Percentiles rank a stretch among this genome's conserved stretches.
Evolutionary conservation across 2,797 vertebrate species (phyloP).

Genomic region (Pseudomugil gertrudae): DNA sequence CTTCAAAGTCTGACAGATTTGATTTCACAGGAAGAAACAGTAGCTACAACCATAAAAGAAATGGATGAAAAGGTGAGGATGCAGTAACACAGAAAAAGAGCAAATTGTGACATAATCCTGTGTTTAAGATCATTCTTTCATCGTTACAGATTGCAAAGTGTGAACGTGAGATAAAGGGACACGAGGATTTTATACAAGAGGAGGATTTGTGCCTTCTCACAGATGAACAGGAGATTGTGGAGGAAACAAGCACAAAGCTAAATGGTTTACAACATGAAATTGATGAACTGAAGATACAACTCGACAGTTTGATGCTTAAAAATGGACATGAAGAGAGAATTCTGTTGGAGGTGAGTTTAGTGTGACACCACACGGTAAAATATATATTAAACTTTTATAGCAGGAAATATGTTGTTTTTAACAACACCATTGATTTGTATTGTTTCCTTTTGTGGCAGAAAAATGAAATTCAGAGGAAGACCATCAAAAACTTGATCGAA

Average conservation of each 20-base stretch:
- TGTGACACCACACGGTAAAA: not conserved
- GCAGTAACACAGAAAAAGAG: not conserved
- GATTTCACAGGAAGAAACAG: constrained; percentile 54
- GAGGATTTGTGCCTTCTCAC: constrained; percentile 44
- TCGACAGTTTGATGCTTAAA: constrained; percentile 72
- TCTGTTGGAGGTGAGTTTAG: constrained; percentile 81
- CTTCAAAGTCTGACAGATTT: constrained; percentile 60
- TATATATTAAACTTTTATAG: too few species aligned
- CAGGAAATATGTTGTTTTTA: not conserved
- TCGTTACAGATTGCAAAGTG: constrained; percentile 79
- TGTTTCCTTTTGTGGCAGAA: constrained; percentile 75
- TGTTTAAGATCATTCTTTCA: constrained; percentile 2
- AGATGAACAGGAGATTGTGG: constrained; percentile 66
- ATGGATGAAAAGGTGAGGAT: constrained; percentile 76
- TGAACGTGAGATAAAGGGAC: constrained; percentile 71
- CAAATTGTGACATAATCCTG: too few species aligned
- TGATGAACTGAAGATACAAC: constrained; percentile 67
- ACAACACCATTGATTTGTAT: not conserved
- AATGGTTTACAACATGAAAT: constrained; percentile 76
- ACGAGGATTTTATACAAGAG: constrained; percentile 71
- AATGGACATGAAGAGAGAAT: constrained; percentile 77
- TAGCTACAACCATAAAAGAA: constrained; percentile 45
- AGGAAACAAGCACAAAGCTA: constrained; percentile 66
- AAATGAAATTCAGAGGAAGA: constrained; percentile 82
- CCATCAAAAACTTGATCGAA: constrained; percentile 87